phyloP scores from a whole-genome alignment of 2,888 invertebrate genomes.

The Epiblema foenella region DNA sequence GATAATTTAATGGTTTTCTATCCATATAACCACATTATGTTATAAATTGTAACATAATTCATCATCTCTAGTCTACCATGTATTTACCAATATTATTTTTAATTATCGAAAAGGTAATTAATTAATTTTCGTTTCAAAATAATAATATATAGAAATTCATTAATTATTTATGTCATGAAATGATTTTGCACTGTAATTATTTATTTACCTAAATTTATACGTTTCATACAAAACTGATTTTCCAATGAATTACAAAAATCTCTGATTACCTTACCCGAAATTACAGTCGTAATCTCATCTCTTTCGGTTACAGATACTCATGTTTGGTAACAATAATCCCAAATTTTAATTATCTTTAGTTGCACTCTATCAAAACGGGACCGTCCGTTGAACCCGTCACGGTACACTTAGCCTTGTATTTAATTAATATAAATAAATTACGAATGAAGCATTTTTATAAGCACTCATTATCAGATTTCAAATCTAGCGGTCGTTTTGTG shows the following conservation, averaged over 20 bases:
- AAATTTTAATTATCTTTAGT: constrained; percentile 38
- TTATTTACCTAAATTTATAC: background rate
- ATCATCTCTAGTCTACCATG: too few species aligned
- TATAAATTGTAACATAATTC: too few species aligned
- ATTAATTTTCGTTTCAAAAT: background rate
- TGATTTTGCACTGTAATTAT: background rate
- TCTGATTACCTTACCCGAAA: constrained; percentile 1
- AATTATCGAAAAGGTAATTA: background rate
- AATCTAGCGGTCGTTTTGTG: constrained; percentile 31
- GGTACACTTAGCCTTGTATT: constrained; percentile 43
- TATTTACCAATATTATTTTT: background rate
- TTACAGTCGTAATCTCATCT: constrained; percentile 4
- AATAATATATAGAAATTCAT: background rate
- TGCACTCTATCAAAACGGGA: constrained; percentile 41
- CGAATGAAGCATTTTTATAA: constrained; percentile 45
- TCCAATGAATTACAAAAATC: background rate
- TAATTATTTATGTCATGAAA: background rate
- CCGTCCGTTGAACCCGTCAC: constrained; percentile 42
- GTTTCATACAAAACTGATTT: constrained; percentile 1
- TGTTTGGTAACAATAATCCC: constrained; percentile 38
- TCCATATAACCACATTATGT: too few species aligned
- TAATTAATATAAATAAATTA: constrained; percentile 45
- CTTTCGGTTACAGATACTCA: background rate
- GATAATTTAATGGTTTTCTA: too few species aligned
- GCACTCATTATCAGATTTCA: constrained; percentile 42